phyloP scores from a whole-genome alignment of 1,140 invertebrate species.

The Macrocentrus cingulum region DNA sequence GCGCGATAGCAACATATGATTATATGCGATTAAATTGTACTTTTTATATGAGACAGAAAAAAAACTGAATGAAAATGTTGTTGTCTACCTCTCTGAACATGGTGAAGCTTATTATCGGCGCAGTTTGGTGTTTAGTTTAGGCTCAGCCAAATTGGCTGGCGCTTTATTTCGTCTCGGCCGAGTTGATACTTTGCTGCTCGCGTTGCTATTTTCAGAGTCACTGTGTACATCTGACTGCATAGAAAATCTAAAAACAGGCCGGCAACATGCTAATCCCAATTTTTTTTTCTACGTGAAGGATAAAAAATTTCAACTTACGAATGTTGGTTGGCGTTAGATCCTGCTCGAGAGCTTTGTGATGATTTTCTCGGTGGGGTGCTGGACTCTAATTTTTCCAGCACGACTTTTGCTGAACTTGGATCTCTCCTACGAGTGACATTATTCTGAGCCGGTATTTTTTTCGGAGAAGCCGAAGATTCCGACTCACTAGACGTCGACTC shows the following conservation, averaged over 20 bases:
- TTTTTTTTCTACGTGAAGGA: constrained; percentile 3
- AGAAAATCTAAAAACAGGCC: not conserved
- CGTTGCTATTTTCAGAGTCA: constrained; percentile 37
- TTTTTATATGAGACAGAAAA: too few relatives aligned
- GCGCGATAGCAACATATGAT: too few relatives aligned
- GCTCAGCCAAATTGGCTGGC: constrained; percentile 38
- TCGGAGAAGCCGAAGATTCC: constrained; percentile 9
- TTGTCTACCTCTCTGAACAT: too few relatives aligned
- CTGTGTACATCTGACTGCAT: constrained; percentile 19
- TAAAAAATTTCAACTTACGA: constrained; percentile 12
- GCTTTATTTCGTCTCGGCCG: constrained; percentile 41
- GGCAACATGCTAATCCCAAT: too few relatives aligned
- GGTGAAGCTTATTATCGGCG: constrained; percentile 4
- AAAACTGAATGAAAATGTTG: too few relatives aligned
- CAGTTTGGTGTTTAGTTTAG: constrained; percentile 31
- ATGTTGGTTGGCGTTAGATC: not conserved
- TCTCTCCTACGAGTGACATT: constrained; percentile 29
- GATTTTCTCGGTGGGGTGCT: constrained; percentile 14
- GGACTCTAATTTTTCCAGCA: constrained; percentile 40
- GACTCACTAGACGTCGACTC: constrained; percentile 12
- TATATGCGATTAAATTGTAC: too few relatives aligned
- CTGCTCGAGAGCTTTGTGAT: constrained; percentile 18
- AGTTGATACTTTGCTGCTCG: constrained; percentile 25
- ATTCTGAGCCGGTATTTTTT: not conserved
- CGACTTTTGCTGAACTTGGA: constrained; percentile 43